Percentiles rank a stretch among this genome's conserved stretches.
These are phyloP conservation scores for Colistium nudipinnis DNA, from an alignment of 2,113 vertebrate species.

Conservation along the genomic window DNA sequence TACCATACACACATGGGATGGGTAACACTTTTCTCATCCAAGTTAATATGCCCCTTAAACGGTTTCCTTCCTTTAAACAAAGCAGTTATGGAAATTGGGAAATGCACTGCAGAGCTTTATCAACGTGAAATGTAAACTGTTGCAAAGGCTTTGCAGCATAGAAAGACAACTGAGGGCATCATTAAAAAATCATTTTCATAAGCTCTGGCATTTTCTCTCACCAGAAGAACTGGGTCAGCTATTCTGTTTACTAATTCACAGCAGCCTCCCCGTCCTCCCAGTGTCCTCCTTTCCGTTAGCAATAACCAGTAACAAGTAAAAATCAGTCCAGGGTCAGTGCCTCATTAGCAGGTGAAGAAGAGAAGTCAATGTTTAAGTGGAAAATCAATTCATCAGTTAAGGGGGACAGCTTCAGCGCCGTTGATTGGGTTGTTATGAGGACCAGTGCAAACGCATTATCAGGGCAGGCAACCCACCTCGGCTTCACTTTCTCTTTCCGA, in stretches of 20 bases:
- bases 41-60: too few species aligned
- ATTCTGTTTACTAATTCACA: conserved; percentile 17
- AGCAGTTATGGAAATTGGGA: neutral
- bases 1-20: too few species aligned
- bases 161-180: too few species aligned
- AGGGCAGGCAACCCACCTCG: conserved; percentile 9
- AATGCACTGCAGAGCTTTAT: neutral
- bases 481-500: conserved; percentile 12
- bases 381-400: conserved; percentile 54
- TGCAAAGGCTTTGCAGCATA: too few species aligned
- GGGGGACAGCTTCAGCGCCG: conserved; percentile 10
- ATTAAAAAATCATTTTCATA: conserved; percentile 3
- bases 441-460: conserved; percentile 17
- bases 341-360: conserved; percentile 54
- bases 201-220: conserved; percentile 19
- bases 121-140: too few species aligned
- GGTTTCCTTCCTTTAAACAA: neutral
- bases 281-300: neutral
- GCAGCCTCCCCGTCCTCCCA: neutral
- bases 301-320: neutral
- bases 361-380: conserved; percentile 22
- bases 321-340: conserved; percentile 25
- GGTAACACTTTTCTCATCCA: neutral
- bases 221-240: conserved; percentile 27
- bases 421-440: conserved; percentile 22